Conservation (phyloP, 2,888 invertebrate species). For the Muscina levida region DNA sequence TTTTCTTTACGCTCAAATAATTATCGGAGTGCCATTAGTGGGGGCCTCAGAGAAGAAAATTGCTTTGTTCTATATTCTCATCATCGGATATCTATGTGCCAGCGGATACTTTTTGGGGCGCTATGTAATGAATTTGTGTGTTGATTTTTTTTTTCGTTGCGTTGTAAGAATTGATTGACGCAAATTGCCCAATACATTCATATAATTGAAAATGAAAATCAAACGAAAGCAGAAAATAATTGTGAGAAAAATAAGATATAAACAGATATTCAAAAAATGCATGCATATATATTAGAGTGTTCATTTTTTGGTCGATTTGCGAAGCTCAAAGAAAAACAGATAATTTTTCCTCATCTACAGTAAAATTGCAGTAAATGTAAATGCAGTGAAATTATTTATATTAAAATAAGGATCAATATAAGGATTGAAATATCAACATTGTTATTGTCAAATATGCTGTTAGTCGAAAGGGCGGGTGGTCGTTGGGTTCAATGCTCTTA, state of each 20-base stretch:
- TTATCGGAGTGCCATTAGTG: slow-evolving; percentile 15
- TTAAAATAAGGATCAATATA: slow-evolving; percentile 35
- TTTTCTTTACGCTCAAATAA: slow-evolving; percentile 6
- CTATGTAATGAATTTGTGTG: neutral
- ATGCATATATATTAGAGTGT: too few relatives aligned
- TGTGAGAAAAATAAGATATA: neutral
- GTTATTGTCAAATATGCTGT: slow-evolving; percentile 19
- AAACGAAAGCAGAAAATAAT: slow-evolving; percentile 4
- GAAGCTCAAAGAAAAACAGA: too few relatives aligned
- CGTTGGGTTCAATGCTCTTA: slow-evolving; percentile 8
- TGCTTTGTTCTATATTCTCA: neutral
- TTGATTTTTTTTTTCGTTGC: slow-evolving; percentile 6
- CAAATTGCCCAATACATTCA: slow-evolving; percentile 19
- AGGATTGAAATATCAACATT: slow-evolving; percentile 31
- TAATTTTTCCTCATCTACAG: too few relatives aligned
- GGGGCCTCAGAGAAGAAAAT: neutral
- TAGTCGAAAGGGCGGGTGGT: neutral
- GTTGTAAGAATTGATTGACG: slow-evolving; percentile 30
- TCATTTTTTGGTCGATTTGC: too few relatives aligned
- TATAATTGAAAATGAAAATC: slow-evolving; percentile 6
- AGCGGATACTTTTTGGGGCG: slow-evolving; percentile 21
- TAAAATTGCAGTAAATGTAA: too few relatives aligned
- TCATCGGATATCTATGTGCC: neutral
- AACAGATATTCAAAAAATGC: too few relatives aligned
- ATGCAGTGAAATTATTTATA: slow-evolving; percentile 24